Evolutionary conservation across 2,797 vertebrate genomes (phyloP).

Genomic region (Adelosebastes latens): DNA sequence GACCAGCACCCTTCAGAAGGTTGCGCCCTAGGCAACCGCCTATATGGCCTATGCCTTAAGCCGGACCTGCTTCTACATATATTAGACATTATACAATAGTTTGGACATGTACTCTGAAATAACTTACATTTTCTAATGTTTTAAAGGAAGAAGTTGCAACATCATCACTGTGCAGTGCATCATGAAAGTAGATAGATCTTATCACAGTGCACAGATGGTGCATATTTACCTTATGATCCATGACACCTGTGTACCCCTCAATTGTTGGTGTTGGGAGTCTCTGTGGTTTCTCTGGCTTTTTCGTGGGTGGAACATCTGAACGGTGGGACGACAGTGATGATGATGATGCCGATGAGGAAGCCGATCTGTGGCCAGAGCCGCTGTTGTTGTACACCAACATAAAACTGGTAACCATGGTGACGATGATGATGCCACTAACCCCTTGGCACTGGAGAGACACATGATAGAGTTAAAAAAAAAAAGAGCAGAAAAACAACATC

Average conservation of each 20-base stretch:
- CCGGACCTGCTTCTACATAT: neutral
- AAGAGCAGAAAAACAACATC: neutral
- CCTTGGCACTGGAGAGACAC: conserved; percentile 87
- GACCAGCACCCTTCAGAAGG: no score
- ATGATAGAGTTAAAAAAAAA: neutral
- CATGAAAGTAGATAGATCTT: neutral
- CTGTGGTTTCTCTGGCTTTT: conserved; percentile 38
- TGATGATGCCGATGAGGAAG: conserved; percentile 7
- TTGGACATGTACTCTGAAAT: neutral
- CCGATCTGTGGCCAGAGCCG: conserved; percentile 66
- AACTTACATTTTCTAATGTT: neutral
- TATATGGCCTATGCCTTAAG: neutral
- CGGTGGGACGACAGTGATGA: conserved; percentile 16
- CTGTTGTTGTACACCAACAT: conserved; percentile 91
- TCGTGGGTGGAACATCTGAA: conserved; percentile 18
- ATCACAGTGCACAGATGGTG: neutral
- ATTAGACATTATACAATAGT: neutral
- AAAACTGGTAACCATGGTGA: conserved; percentile 93
- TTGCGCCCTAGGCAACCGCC: no score
- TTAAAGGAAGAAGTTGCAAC: neutral
- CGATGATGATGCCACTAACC: conserved; percentile 88
- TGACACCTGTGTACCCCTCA: conserved; percentile 89
- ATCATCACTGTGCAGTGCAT: neutral
- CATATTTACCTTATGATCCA: conserved; percentile 90
- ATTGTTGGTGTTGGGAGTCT: conserved; percentile 68